A percentile compares a stretch with the other conserved stretches of the same genome.
phyloP scores from a whole-genome alignment of 2,888 invertebrate genomes.

The Dascillus cervinus region DNA sequence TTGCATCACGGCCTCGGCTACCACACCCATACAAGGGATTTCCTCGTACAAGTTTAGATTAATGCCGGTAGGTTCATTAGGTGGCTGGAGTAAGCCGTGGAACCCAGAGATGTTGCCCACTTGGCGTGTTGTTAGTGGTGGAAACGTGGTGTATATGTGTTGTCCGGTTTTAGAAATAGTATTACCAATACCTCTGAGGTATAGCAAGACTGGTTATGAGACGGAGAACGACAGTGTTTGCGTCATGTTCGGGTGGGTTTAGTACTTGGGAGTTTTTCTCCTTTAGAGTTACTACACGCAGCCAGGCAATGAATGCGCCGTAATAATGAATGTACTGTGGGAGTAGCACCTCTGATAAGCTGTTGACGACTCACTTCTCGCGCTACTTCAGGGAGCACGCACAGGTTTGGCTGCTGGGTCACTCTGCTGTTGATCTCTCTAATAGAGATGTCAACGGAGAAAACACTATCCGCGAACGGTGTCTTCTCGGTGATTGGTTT shows the following conservation, averaged over 20 bases:
- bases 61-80: not conserved
- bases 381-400: no score
- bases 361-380: not conserved
- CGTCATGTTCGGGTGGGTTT: not conserved
- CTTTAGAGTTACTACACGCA: not conserved
- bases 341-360: not conserved
- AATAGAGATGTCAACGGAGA: no score
- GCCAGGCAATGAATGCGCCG: not conserved
- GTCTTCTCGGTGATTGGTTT: not conserved
- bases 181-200: conserved; percentile 1
- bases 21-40: conserved; percentile 1
- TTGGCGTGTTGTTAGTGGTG: not conserved
- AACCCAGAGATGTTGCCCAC: not conserved
- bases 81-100: not conserved
- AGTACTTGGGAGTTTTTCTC: conserved; percentile 1
- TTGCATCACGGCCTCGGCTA: not conserved
- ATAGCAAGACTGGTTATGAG: not conserved
- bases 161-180: not conserved
- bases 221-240: not conserved
- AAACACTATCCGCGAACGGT: no score
- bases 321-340: conserved; percentile 1
- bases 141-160: not conserved
- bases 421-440: no score
- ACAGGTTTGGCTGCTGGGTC: no score
- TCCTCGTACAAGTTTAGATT: not conserved